Evolutionary conservation across 2,113 vertebrate genomes (phyloP).

Genomic region (Elachura formosa): DNA sequence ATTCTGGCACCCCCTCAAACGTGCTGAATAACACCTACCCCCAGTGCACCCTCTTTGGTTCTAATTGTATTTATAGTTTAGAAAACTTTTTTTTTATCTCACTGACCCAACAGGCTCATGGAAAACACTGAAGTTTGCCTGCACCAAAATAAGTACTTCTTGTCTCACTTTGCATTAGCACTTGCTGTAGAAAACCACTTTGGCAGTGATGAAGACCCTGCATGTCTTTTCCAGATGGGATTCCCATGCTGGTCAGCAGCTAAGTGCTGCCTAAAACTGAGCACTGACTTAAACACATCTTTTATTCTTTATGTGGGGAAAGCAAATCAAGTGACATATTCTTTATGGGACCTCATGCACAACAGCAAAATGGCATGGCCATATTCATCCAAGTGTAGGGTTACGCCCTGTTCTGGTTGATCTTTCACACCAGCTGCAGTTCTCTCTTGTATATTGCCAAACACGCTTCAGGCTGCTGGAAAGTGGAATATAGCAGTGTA

Average conservation of each 20-base stretch:
- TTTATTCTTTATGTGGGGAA: background rate
- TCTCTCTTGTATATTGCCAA: constrained; percentile 15
- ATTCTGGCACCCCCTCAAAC: background rate
- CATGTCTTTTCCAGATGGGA: background rate
- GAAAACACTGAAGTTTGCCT: background rate
- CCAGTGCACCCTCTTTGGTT: background rate
- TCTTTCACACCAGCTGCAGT: background rate
- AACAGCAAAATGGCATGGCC: background rate
- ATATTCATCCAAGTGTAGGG: background rate
- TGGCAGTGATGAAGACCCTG: background rate
- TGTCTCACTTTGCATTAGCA: background rate
- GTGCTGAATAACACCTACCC: background rate
- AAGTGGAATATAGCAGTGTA: background rate
- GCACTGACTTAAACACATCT: background rate
- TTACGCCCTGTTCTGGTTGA: background rate
- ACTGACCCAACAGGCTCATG: background rate
- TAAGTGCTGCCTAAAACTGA: background rate
- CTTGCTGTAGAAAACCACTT: background rate
- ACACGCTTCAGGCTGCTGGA: background rate
- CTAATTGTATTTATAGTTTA: constrained; percentile 5
- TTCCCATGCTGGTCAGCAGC: background rate
- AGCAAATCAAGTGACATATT: background rate
- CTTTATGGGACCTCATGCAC: background rate
- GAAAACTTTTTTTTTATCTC: background rate
- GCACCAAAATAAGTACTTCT: background rate